Base-by-base conservation (phyloP, 2,113 vertebrate genomes). In the Vimba vimba region DNA sequence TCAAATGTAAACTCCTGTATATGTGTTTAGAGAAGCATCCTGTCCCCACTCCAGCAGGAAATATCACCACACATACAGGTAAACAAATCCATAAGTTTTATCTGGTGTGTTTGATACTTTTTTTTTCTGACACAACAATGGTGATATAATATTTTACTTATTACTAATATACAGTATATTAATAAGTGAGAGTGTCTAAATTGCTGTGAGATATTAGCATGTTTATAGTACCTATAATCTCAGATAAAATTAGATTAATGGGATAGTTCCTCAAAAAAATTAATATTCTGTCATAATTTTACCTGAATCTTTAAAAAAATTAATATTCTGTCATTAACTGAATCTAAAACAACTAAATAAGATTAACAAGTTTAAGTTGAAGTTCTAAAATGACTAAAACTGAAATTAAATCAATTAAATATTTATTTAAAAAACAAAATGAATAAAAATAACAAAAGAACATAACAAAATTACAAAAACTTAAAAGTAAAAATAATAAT, bases 1-100 rank as follows among this genome's bases (percentile, higher is more conserved):
- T n/a, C 19, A 10, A 33, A 60, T 13, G 50, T 77, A 55, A 52
- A 55, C 27, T 79, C 45, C 77, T 91, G 47, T 88, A 5, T 86
- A 5, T 86, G 1, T 87, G 59, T 87, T 76, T 91, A 95, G 94
- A 93, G 87, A 93, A 91, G 78, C 6, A 60, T 45, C 88, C 86
- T 33, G 87, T 89, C 68, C 89, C 91, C 78, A 91, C 91, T 43
- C 86, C 88, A 57, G 86, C 84, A 85, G 62, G 68, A 81, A 93
- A 90, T 73, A 55, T 80, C 43, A 84, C 86, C 19, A 83, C 85
- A 88, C 87, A 82, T 81, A 89, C 92, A 93, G 94, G 94, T 95
- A 93, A 82, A 30, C 36, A 8, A 15, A 57, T 33, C 50, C 62
- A 69, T 43, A 13, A 23, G 23, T 9, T 25, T 62, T 9, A 60